A percentile compares a stretch with the other conserved stretches of the same genome.
Evolutionary conservation across 2,113 vertebrate genomes (phyloP).

Genomic region (Eidolon helvum): DNA sequence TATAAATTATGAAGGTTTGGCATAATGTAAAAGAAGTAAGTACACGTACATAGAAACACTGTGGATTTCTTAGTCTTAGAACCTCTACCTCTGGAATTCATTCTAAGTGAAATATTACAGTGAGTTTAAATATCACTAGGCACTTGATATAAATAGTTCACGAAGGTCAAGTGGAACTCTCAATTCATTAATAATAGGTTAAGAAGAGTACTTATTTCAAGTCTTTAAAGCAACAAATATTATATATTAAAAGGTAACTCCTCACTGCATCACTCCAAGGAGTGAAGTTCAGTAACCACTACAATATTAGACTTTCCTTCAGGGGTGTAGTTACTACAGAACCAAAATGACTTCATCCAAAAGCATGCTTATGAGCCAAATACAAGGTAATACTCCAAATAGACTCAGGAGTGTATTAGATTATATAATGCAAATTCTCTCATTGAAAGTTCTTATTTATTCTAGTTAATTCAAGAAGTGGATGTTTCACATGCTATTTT

Average conservation of each 20-base stretch:
- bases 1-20: conserved; percentile 3
- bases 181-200: conserved; percentile 26
- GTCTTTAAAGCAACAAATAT: conserved; percentile 46
- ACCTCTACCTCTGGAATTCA: neutral
- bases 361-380: neutral
- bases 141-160: neutral
- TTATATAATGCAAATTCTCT: neutral
- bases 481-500: neutral
- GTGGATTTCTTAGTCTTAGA: neutral
- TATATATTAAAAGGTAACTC: conserved; percentile 8
- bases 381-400: neutral
- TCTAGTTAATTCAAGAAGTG: neutral
- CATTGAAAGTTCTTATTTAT: neutral
- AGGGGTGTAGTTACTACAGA: neutral
- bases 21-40: neutral
- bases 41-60: neutral
- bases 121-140: conserved; percentile 13
- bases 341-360: neutral
- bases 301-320: neutral
- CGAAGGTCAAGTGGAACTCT: conserved; percentile 31
- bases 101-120: conserved; percentile 46
- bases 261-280: neutral
- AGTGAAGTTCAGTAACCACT: conserved; percentile 6
- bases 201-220: neutral
- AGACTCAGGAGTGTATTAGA: neutral